Evolutionary conservation across 2,113 vertebrate species (phyloP).

Genomic region (Bubo bubo): DNA sequence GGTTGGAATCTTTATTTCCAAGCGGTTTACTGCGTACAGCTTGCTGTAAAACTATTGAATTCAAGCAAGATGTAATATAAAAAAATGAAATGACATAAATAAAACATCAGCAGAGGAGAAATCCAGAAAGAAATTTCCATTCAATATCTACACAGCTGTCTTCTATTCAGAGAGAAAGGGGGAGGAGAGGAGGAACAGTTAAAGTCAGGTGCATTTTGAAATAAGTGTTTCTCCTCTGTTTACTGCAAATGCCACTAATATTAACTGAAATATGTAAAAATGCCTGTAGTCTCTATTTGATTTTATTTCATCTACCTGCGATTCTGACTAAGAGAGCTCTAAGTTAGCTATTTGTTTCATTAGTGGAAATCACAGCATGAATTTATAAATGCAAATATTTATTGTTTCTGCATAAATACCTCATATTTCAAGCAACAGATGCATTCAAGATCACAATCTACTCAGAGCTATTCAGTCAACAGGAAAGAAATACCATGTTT

Average conservation of each 20-base stretch:
- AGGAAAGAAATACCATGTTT: not conserved
- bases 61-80: not conserved
- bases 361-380: not conserved
- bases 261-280: not conserved
- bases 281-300: rapidly evolving
- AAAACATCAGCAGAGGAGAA: not conserved
- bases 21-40: not conserved
- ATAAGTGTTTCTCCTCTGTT: not conserved
- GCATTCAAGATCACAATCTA: not conserved
- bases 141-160: not conserved
- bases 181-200: not conserved
- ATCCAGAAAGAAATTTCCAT: not conserved
- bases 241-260: not conserved
- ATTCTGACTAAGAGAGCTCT: not conserved
- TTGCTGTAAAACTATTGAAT: not conserved
- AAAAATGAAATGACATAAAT: not conserved
- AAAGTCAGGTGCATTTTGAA: not conserved
- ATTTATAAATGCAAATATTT: not conserved
- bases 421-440: not conserved
- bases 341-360: not conserved
- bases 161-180: not conserved
- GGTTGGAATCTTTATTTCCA: not conserved
- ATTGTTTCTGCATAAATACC: not conserved
- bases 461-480: not conserved
- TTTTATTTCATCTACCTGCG: not conserved